A percentile compares a stretch with the other conserved stretches of the same genome.
Conservation (phyloP, 2,888 invertebrate species). For the Metopia argyrocephala region DNA sequence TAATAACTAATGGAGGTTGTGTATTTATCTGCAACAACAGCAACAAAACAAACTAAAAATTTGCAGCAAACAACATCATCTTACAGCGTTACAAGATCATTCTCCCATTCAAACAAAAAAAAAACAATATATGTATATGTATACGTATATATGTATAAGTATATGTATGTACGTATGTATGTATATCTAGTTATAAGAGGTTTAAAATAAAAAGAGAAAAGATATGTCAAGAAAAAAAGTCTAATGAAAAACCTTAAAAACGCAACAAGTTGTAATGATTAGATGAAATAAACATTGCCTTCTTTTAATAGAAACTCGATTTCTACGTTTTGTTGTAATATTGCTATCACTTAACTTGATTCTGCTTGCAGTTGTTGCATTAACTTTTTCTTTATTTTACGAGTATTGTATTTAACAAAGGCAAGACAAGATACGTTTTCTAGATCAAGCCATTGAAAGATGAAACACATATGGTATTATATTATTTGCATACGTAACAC, state of each 20-base stretch:
- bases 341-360: background rate
- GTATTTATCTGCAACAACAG: slow-evolving; percentile 59
- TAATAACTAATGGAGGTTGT: slow-evolving; percentile 59
- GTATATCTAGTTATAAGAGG: too few species aligned
- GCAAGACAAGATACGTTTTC: background rate
- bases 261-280: slow-evolving; percentile 33
- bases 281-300: slow-evolving; percentile 40
- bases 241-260: slow-evolving; percentile 13
- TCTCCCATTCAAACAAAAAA: slow-evolving; percentile 62
- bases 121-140: slow-evolving; percentile 37
- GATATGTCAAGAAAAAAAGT: slow-evolving; percentile 51
- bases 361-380: background rate
- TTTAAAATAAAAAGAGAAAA: background rate
- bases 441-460: background rate
- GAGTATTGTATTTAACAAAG: background rate
- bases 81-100: slow-evolving; percentile 66
- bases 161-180: background rate
- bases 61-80: slow-evolving; percentile 70
- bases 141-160: background rate
- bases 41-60: slow-evolving; percentile 64
- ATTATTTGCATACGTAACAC: too few species aligned
- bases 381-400: background rate
- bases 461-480: too few species aligned
- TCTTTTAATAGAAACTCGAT: slow-evolving; percentile 37
- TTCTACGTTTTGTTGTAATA: slow-evolving; percentile 8